Conservation (phyloP, 2,888 invertebrate genomes). For the Limnephilus lunatus region DNA sequence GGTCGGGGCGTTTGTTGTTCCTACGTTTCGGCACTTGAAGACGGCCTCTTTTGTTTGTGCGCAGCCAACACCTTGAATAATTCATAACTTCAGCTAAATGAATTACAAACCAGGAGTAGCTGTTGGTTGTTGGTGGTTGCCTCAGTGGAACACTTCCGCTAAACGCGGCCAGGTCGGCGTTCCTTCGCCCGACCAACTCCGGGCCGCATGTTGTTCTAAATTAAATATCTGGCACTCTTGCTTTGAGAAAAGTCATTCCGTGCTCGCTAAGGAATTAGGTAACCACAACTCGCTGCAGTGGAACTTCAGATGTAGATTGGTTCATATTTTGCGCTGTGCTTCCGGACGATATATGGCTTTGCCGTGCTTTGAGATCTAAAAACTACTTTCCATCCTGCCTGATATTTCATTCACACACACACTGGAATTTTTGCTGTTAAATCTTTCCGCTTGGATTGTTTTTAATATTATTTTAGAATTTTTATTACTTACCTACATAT, state of each 20-base stretch:
- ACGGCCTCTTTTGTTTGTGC: slow-evolving; percentile 38
- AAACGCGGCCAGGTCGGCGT: not conserved
- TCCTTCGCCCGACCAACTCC: not conserved
- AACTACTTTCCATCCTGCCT: not conserved
- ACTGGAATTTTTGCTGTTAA: not conserved
- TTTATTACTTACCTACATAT: not conserved
- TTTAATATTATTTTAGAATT: not conserved
- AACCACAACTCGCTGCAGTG: not conserved
- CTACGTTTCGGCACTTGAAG: not conserved
- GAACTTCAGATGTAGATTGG: not conserved
- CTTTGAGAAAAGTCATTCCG: slow-evolving; percentile 15
- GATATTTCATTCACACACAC: not conserved
- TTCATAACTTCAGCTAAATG: slow-evolving; percentile 42
- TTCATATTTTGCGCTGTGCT: not conserved
- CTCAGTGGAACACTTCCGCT: slow-evolving; percentile 34
- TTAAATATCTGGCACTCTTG: slow-evolving; percentile 37
- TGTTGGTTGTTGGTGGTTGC: not conserved
- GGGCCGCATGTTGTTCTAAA: slow-evolving; percentile 23
- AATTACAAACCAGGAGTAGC: slow-evolving; percentile 42
- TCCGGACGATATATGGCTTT: not conserved
- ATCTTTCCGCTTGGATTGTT: not conserved
- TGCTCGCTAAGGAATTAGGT: slow-evolving; percentile 5
- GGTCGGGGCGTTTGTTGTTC: slow-evolving; percentile 28
- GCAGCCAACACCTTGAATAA: slow-evolving; percentile 46
- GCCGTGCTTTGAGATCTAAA: not conserved